These are phyloP conservation scores for Masticophis lateralis DNA, from an alignment of 2,797 vertebrate genomes.

Conservation along the genomic window DNA sequence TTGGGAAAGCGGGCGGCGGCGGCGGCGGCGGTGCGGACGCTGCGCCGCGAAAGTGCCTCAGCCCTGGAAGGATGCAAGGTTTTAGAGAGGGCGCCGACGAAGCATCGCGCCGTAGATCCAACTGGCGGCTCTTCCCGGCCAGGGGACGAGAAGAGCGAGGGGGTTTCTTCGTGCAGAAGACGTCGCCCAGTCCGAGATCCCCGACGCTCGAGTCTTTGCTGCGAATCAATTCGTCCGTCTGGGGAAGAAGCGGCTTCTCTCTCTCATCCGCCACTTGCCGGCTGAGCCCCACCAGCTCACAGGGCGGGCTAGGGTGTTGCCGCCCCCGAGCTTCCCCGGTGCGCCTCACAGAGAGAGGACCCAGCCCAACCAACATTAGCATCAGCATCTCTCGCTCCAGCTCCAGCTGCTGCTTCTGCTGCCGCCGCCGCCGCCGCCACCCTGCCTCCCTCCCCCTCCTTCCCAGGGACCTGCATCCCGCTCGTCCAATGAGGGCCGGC, in stretches of 20 bases:
- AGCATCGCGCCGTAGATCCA: neutral
- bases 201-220: neutral
- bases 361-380: neutral
- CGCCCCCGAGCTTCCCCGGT: neutral
- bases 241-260: neutral
- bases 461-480: constrained; percentile 64
- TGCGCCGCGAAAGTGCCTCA: neutral
- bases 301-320: neutral
- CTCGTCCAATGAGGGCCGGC: constrained; percentile 71
- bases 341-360: neutral
- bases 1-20: neutral
- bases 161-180: neutral
- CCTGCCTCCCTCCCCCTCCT: constrained; percentile 47
- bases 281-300: neutral
- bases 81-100: neutral
- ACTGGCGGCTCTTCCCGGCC: neutral
- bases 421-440: constrained; percentile 26
- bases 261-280: neutral
- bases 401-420: neutral
- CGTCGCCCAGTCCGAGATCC: neutral
- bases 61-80: neutral
- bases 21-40: no score
- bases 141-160: neutral
- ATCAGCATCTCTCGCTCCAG: constrained; percentile 14
- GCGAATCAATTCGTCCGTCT: no score